Conservation (phyloP, 2,888 invertebrate species). For the Lordiphosa andalusiaca region DNA sequence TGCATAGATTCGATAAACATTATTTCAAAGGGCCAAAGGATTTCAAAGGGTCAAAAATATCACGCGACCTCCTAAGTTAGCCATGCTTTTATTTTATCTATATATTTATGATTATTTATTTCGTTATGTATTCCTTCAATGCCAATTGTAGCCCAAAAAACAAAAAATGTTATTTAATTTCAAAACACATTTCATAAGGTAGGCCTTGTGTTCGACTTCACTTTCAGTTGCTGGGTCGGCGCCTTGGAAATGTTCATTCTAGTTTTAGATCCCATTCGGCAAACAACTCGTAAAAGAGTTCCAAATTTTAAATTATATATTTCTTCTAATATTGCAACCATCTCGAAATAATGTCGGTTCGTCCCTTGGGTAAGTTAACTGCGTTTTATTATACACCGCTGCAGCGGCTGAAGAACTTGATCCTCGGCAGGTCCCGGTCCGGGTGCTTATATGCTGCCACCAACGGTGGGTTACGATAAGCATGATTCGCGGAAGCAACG, state of each 20-base stretch:
- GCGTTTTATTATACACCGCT: no score
- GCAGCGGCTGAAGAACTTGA: neutral
- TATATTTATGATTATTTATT: no score
- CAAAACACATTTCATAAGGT: neutral
- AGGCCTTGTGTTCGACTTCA: slow-evolving; percentile 10
- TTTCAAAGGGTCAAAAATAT: no score
- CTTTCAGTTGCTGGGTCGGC: neutral
- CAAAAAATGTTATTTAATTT: no score
- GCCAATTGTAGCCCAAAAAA: no score
- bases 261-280: slow-evolving; percentile 24
- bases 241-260: slow-evolving; percentile 9
- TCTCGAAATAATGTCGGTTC: slow-evolving; percentile 44
- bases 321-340: slow-evolving; percentile 69
- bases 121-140: no score
- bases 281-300: slow-evolving; percentile 54
- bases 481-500: slow-evolving; percentile 83
- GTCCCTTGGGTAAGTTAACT: slow-evolving; percentile 49
- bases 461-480: slow-evolving; percentile 82
- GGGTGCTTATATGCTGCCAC: slow-evolving; percentile 82
- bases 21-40: no score
- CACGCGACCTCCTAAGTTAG: no score
- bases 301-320: slow-evolving; percentile 44
- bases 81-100: no score
- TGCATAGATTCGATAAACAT: no score
- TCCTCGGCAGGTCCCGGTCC: slow-evolving; percentile 83